Base-by-base conservation (phyloP, 2,888 invertebrate genomes). In the Seira musarum region DNA sequence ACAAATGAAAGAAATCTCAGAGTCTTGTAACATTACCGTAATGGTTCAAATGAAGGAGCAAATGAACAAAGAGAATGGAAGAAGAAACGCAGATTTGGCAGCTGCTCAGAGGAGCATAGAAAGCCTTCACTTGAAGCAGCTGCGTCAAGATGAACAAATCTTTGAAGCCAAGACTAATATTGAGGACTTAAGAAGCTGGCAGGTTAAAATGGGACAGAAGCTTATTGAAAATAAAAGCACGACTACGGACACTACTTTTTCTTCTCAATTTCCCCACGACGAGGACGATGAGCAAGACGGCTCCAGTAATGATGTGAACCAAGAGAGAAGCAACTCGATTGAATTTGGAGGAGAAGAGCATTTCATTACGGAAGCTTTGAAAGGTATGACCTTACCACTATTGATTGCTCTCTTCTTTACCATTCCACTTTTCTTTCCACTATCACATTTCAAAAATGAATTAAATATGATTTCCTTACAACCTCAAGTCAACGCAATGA, bases 171-270 rank as follows among this genome's bases (percentile, higher is more conserved):
- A 81, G 60, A 81, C 67, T 19, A 80, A 85, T 61, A 75, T 85
- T 49, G 73, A 78, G 19, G 85, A 85, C 68, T 69, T 85, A 49
- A 71, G 85, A 67, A 80, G 77, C 17, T 85, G 85, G 85, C 83
- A 85, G 66, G 78, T 78, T 65, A 85, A 85, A 81, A 84, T 85
- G 85, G 85, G 83, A 30, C 76, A 82, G 66, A 82, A 83, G 63
- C 75, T 85, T 63, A 69, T 82, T 53, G 67, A 67, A 24, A 24
- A 21, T 40, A 64, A 69, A 57, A 40, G 70, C 46, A 66, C 66
- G 25, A 24, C 49, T 19, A 3, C 13, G 25, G 19, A 2, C 24
- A 72, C 22, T n/a, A n/a, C n/a, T n/a, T n/a, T n/a, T n/a, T n/a
- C n/a, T n/a, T n/a, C n/a, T n/a, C n/a, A n/a, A n/a, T n/a, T n/a